phyloP scores from a whole-genome alignment of 2,113 vertebrate species.

The Choloepus hoffmanni region DNA sequence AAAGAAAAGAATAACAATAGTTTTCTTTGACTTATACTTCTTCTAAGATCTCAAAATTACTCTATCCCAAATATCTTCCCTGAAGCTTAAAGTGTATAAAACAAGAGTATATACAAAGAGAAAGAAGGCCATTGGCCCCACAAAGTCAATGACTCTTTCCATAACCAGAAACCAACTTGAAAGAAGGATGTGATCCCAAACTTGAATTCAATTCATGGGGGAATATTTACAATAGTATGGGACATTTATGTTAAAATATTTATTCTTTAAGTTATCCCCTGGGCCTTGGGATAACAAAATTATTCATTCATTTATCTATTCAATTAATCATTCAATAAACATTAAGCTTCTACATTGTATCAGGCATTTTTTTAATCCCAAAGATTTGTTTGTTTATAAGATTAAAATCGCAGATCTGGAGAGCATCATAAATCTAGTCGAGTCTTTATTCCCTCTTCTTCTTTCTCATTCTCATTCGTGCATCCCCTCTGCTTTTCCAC shows the following conservation, averaged over 20 bases:
- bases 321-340: constrained; percentile 28
- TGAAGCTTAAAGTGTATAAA: constrained; percentile 54
- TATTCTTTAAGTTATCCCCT: neutral
- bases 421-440: neutral
- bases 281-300: neutral
- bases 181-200: neutral
- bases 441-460: neutral
- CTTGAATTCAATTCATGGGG: neutral
- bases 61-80: constrained; percentile 63
- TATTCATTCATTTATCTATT: neutral
- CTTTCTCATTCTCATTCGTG: neutral
- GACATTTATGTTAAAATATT: constrained; percentile 21
- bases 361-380: neutral
- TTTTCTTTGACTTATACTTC: constrained; percentile 70
- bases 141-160: neutral
- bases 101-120: neutral
- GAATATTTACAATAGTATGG: neutral
- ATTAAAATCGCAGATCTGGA: neutral
- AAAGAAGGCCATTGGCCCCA: neutral
- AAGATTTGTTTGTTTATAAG: neutral
- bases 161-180: neutral
- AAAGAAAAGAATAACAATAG: constrained; percentile 56
- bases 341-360: neutral
- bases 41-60: constrained; percentile 69
- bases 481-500: neutral